These are phyloP conservation scores for Thamnophis elegans DNA, from an alignment of 2,797 vertebrate species.

Conservation along the genomic window DNA sequence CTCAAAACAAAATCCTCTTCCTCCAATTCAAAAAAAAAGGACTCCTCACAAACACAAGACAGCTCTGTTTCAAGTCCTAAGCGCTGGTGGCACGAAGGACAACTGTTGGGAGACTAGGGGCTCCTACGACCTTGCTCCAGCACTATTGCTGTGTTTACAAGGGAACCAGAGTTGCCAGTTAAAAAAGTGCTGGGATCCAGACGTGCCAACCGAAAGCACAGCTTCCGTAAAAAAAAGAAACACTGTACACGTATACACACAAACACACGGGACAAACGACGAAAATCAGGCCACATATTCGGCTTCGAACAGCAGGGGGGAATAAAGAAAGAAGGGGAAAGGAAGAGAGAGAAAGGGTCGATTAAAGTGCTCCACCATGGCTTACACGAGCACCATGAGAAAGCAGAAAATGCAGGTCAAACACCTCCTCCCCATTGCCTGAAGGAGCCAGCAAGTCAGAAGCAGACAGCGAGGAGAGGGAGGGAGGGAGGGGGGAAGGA, in stretches of 20 bases:
- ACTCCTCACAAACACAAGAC: not conserved
- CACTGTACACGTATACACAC: not conserved
- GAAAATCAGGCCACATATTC: slow-evolving; percentile 49
- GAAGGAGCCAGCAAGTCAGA: slow-evolving; percentile 25
- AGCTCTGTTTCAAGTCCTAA: slow-evolving; percentile 43
- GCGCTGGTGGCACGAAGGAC: slow-evolving; percentile 16
- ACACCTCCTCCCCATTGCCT: slow-evolving; percentile 60
- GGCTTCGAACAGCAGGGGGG: slow-evolving; percentile 35
- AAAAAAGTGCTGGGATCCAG: slow-evolving; percentile 23
- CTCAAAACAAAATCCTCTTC: not conserved
- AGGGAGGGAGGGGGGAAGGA: not conserved
- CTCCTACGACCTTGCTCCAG: slow-evolving; percentile 66
- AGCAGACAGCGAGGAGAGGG: slow-evolving; percentile 11
- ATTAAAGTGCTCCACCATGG: slow-evolving; percentile 51
- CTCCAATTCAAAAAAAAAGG: not conserved
- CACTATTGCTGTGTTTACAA: slow-evolving; percentile 23
- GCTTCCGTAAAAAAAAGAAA: slow-evolving; percentile 9
- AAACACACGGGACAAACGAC: slow-evolving; percentile 24
- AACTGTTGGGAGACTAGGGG: not conserved
- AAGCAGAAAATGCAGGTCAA: slow-evolving; percentile 78
- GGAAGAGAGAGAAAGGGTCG: slow-evolving; percentile 43
- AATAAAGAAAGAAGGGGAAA: slow-evolving; percentile 44
- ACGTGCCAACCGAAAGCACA: slow-evolving; percentile 11
- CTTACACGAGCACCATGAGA: slow-evolving; percentile 72
- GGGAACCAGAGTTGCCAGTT: slow-evolving; percentile 24